Evolutionary conservation across 2,888 invertebrate genomes (phyloP), one percentile per base, ranked within the genome.

Genomic region (Trypoxylon attenuatum): DNA sequence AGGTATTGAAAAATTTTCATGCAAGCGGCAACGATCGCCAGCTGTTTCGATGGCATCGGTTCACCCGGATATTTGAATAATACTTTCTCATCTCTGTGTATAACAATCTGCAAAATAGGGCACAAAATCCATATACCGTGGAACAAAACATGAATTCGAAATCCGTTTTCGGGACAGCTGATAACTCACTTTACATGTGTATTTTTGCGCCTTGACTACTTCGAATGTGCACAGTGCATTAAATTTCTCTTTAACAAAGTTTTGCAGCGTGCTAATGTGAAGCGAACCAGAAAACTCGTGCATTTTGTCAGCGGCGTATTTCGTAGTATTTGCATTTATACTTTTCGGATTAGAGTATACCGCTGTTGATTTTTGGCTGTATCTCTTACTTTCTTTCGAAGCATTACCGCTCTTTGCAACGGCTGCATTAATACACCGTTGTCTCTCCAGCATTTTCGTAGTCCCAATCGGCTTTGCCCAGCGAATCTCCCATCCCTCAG

Each of bases 391-490:
- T 1, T 50, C 43, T 15, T 55, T 69, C 8, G 53, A 56, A 16
- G 6, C 19, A 16, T 39, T 61, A 2, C 33, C n/a, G n/a, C n/a
- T 13, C 8, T 33, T 25, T 2, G 73, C 63, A 8, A 78, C 56
- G 2, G 84, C 85, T 41, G 82, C 84, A 42, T 81, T 79, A 29
- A 84, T 84, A 18, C 80, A 78, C 41, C 76, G 76, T 53, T 83
- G 83, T 43, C 85, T 77, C 45, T 86, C 86, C 5, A 78, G 49
- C 19, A 72, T 54, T 65, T 84, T 85, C 3, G 81, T 71, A 1
- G 83, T 76, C 76, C 79, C 88, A 39, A 90, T 90, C 5, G 91
- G 90, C 71, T 90, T 91, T 0, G 91, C 90, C 91, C 91, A 91
- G 67, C 88, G 81, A 52, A 91, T 88, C 71, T 91, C 90, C 71